Evolutionary conservation across 2,113 vertebrate species (phyloP), one percentile per base, ranked within the genome.

Genomic region (Tupaia tana): DNA sequence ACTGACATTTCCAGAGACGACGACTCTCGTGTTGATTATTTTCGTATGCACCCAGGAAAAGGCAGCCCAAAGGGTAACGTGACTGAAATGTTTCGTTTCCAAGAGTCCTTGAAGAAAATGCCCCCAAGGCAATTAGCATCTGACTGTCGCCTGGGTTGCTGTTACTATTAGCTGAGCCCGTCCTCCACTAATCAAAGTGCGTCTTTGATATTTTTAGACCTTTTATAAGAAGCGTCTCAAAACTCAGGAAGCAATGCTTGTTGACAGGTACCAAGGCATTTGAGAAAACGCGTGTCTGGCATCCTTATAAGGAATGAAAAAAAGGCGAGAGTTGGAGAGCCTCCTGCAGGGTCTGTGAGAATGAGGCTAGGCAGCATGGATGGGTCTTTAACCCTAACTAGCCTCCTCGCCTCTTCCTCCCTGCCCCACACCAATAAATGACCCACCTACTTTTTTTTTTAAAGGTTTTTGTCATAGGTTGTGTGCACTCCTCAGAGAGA

Each of bases 131-230:
- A 97, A 78, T 98, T 98, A 97, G 67, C 90, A 77, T 85, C 16
- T 6, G 63, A 66, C 82, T 85, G 80, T 61, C 43, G 2, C 75
- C 92, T 56, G 2, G n/a, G 78, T 54, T n/a, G 52, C 70, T 25
- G 1, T 6, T 29, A 52, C 43, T 90, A 94, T 82, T 86, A 67
- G 89, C 73, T 54, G 77, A 69, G 80, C 73, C 82, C 43, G n/a
- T 69, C 85, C 24, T 91, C 73, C 66, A 1, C 71, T 85, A 94
- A 96, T 95, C 77, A 97, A 52, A 79, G n/a, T 52, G 22, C 13
- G 86, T 79, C 80, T 58, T 74, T 52, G 87, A 80, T 91, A 89
- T 90, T 85, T 96, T 98, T 94, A 94, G 97, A 95, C 34, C 95
- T 95, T 93, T 93, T 81, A 43, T 87, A 88, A 93, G 93, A 85